Percentiles rank a stretch among this genome's conserved stretches.
phyloP scores from a whole-genome alignment of 2,888 invertebrate genomes.

The Sphinx pinastri region DNA sequence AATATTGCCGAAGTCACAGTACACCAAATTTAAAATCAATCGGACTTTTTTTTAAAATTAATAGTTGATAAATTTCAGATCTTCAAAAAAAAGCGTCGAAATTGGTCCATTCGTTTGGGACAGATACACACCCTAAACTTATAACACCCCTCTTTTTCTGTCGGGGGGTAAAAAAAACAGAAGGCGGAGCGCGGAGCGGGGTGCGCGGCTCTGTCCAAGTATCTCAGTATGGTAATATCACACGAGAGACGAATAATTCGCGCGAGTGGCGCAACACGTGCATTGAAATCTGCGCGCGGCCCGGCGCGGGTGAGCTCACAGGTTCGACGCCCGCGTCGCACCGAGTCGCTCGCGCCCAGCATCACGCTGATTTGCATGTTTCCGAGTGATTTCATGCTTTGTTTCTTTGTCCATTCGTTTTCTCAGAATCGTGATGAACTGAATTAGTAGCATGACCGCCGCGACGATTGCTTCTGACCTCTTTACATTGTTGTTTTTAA shows the following conservation, averaged over 20 bases:
- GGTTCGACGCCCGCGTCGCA: conserved; percentile 60
- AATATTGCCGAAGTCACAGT: too few relatives aligned
- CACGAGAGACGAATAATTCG: conserved; percentile 52
- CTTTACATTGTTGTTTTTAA: conserved; percentile 33
- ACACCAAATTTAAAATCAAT: too few relatives aligned
- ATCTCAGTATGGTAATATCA: conserved; percentile 46
- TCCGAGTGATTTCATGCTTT: conserved; percentile 59
- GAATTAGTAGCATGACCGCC: conserved; percentile 50
- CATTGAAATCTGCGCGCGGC: conserved; percentile 25
- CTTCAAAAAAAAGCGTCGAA: too few relatives aligned
- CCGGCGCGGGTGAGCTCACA: conserved; percentile 46
- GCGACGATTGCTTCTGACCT: conserved; percentile 38
- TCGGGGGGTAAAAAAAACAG: background rate
- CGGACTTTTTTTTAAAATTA: too few relatives aligned
- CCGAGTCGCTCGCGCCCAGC: conserved; percentile 42
- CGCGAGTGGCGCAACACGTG: background rate
- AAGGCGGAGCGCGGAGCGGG: background rate
- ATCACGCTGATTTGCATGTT: conserved; percentile 69
- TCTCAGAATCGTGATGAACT: conserved; percentile 59
- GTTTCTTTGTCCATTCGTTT: conserved; percentile 57
- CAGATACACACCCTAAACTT: too few relatives aligned
- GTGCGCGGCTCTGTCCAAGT: conserved; percentile 40
- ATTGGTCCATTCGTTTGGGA: too few relatives aligned
- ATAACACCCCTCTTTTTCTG: too few relatives aligned
- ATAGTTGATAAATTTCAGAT: too few relatives aligned